phyloP scores from a whole-genome alignment of 2,888 invertebrate genomes.

The Euzophera pinguis region DNA sequence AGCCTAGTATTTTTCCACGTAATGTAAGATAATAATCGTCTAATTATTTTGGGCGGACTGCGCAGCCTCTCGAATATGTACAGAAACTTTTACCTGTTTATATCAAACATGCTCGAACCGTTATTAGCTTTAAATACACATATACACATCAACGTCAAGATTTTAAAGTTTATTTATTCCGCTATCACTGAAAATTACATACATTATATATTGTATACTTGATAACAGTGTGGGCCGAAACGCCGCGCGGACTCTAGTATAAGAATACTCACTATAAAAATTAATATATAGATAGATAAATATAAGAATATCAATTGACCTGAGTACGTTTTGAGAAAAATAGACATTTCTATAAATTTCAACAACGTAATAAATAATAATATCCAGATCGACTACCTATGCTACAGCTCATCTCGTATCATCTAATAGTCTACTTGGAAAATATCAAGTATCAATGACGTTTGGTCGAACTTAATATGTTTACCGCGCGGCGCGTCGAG shows the following conservation, averaged over 20 bases:
- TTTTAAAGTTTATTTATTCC: slow-evolving; percentile 43
- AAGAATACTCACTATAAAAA: slow-evolving; percentile 11
- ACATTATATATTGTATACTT: slow-evolving; percentile 56
- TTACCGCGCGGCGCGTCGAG: slow-evolving; percentile 51
- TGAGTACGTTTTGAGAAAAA: slow-evolving; percentile 23
- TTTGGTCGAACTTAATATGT: slow-evolving; percentile 13
- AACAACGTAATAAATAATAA: slow-evolving; percentile 31
- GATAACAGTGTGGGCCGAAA: slow-evolving; percentile 61
- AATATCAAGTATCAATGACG: slow-evolving; percentile 16
- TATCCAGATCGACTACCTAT: slow-evolving; percentile 23
- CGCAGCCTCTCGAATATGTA: no score
- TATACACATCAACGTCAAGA: slow-evolving; percentile 65
- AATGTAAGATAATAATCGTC: no score
- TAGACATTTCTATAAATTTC: slow-evolving; percentile 26
- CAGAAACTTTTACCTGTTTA: slow-evolving; percentile 36
- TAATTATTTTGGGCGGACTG: no score
- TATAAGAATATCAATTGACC: slow-evolving; percentile 17
- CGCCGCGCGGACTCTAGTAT: slow-evolving; percentile 42
- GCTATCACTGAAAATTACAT: slow-evolving; percentile 58
- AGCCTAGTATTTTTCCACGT: no score
- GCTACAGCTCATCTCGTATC: slow-evolving; percentile 16
- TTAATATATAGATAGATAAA: slow-evolving; percentile 5
- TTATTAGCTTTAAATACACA: slow-evolving; percentile 64
- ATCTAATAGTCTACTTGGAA: slow-evolving; percentile 16
- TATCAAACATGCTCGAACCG: slow-evolving; percentile 43